Evolutionary conservation across 2,113 vertebrate genomes (phyloP), one percentile per base, ranked within the genome.

Genomic region (Eretmochelys imbricata): DNA sequence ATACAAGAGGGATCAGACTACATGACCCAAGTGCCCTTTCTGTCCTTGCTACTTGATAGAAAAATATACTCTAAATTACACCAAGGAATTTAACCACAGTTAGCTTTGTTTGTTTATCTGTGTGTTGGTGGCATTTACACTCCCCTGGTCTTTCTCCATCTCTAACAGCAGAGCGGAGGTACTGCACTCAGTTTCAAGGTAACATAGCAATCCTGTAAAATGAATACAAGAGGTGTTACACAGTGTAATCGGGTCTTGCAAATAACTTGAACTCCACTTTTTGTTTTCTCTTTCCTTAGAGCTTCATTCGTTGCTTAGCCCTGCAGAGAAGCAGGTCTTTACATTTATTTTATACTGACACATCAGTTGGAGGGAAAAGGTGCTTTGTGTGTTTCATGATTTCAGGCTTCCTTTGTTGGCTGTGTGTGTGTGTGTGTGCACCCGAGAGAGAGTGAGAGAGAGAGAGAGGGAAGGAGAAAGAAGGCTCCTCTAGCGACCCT

Each of bases 331-430:
- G 31, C 35, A 2, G 35, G 2, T n/a, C 53, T 93, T 91, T 20
- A 17, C 0, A 0, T 82, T 80, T 84, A 5, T 42, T 54, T 38
- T 62, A 75, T 72, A 8, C 25, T 49, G 49, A 4, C 25, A 14
- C 14, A 25, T 51, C 25, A 38, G 35, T 25, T n/a, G 69, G 31
- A 10, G 65, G 51, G 22, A 55, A 5, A 55, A 51, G 50, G n/a
- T 42, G 19, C 62, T 27, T 49, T 49, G 49, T 49, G 12, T 12
- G 49, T 49, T 49, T 49, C 49, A 49, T 49, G 49, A 49, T 49
- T 49, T 49, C 49, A 49, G 49, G 49, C 49, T 49, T 49, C 49
- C 49, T 49, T 49, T 49, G 49, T 49, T 49, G 49, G 49, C 10
- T 49, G 3, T 49, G 49, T 49, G 49, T 10, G 10, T 49, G 49